Percentiles rank a stretch among this genome's conserved stretches.
Conservation (phyloP, 2,113 vertebrate genomes). For the Phalacrocorax pelagicus region DNA sequence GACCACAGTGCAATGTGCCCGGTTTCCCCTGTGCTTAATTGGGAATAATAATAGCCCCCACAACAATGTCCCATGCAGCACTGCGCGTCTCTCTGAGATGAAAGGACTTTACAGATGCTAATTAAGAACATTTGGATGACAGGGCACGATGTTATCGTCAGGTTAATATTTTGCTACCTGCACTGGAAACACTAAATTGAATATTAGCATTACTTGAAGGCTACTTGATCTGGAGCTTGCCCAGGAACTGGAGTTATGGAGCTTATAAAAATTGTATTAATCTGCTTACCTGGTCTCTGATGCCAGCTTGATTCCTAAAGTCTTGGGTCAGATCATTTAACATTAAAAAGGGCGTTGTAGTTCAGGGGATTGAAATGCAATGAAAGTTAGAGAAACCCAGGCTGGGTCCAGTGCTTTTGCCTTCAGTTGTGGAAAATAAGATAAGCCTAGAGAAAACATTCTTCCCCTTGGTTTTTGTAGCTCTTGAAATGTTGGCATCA, state of each 20-base stretch:
- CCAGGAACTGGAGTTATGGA: background rate
- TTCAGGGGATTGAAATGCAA: background rate
- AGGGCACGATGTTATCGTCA: background rate
- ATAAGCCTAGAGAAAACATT: background rate
- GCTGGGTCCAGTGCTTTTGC: background rate
- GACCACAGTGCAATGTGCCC: background rate
- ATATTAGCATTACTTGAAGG: background rate
- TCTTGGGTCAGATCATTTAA: background rate
- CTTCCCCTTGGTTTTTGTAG: background rate
- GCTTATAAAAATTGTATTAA: background rate
- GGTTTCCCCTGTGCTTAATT: background rate
- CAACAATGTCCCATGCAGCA: background rate
- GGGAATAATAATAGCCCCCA: background rate
- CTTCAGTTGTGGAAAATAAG: background rate
- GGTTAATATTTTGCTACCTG: background rate
- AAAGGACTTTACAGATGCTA: background rate
- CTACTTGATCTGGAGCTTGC: background rate
- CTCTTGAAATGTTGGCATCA: background rate
- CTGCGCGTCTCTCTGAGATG: background rate
- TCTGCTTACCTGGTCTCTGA: background rate
- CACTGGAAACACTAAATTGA: background rate
- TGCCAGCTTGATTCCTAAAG: background rate
- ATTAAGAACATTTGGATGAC: background rate
- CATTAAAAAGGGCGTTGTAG: background rate
- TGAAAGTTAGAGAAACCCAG: background rate